These are phyloP conservation scores for Taenioides sp. DNA, from an alignment of 2,797 vertebrate species.

Conservation along the genomic window DNA sequence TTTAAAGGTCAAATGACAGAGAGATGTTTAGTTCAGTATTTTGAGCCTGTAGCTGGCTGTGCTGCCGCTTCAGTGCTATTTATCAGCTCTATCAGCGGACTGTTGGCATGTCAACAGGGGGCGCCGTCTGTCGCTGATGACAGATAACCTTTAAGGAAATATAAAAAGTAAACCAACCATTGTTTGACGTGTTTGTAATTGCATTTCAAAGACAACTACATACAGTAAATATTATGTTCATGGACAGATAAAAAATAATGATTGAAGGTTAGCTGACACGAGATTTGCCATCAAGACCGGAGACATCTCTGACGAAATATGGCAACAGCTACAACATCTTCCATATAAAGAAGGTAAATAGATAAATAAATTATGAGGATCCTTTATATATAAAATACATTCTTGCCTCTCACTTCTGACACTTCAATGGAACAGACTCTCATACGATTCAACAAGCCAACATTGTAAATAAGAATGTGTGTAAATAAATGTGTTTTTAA, in stretches of 20 bases:
- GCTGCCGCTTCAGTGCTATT: slow-evolving; percentile 18
- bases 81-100: slow-evolving; percentile 30
- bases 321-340: too few species aligned
- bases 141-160: slow-evolving; percentile 59
- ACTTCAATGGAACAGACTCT: too few species aligned
- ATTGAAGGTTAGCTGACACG: neutral
- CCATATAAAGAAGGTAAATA: too few species aligned
- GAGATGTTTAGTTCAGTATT: slow-evolving; percentile 2
- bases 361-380: neutral
- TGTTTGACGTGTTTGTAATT: slow-evolving; percentile 22
- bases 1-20: slow-evolving; percentile 46
- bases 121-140: slow-evolving; percentile 30
- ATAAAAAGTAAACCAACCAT: slow-evolving; percentile 15
- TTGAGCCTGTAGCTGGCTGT: slow-evolving; percentile 3
- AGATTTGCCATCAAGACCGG: neutral
- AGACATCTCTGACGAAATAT: neutral
- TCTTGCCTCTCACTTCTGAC: neutral
- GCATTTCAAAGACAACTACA: neutral
- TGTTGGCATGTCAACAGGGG: slow-evolving; percentile 30
- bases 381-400: too few species aligned
- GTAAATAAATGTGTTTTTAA: too few species aligned
- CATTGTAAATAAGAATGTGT: too few species aligned
- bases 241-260: neutral
- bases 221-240: neutral
- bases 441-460: too few species aligned